Evolutionary conservation across 2,113 vertebrate species (phyloP), one percentile per base, ranked within the genome.

Genomic region (Dipodomys stephensi): DNA sequence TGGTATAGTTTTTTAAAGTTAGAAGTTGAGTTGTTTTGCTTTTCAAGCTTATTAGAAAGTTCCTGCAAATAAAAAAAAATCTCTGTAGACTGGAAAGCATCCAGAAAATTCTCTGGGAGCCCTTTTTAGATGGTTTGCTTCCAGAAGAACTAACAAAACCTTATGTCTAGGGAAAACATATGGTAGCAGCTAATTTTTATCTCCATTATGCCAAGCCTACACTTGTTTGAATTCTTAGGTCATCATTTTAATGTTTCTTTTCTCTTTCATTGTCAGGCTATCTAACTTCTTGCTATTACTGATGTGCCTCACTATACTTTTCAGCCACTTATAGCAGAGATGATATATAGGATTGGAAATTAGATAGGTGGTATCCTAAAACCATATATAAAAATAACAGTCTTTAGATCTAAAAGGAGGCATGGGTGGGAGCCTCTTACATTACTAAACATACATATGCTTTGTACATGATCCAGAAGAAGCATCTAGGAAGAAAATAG

Each of bases 401-500:
- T 88, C 57, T 53, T 13, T 7, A 46, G 46, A 65, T 64, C 65
- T 27, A 28, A 64, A 83, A 35, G 2, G 28, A 90, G 1, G 32
- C 18, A 20, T 77, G 65, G 46, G 49, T 35, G 62, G 35, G 60
- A 78, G 12, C 7, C 28, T 62, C 53, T 90, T 57, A 82, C 15
- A 1, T 46, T 67, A 86, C 78, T 88, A 90, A 88, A 19, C 13
- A 73, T 44, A 35, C 9, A 13, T 57, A 83, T 88, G 53, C 46
- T 91, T 78, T 64, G 69, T 25, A 13, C 53, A 25, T 35, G 83
- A 64, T 25, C 39, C 46, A 49, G 35, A 87, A 49, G 35, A 87
- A 71, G 68, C 84, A 84, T 53, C 23, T 79, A 90, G 74, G 81
- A 90, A 72, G 32, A 82, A 84, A 72, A 39, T 5, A 71, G 44